Evolutionary conservation across 2,797 vertebrate species (phyloP).

Genomic region (Chiroxiphia lanceolata): DNA sequence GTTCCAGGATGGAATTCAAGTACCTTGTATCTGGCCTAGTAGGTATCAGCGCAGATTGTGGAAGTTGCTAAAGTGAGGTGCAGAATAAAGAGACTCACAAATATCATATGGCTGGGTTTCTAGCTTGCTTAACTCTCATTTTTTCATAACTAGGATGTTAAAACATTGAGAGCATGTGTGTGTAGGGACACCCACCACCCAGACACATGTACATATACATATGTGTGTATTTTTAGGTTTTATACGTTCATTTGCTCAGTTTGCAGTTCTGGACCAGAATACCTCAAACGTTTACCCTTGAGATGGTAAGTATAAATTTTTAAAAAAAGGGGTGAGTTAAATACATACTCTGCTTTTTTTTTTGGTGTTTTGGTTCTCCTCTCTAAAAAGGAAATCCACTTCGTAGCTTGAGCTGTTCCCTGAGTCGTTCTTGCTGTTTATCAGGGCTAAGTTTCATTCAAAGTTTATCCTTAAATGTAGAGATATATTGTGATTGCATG

Average conservation of each 20-base stretch:
- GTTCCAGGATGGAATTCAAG: not conserved
- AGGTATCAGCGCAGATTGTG: not conserved
- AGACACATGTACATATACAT: not conserved
- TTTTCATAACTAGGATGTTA: not conserved
- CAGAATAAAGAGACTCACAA: not conserved
- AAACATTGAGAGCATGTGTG: not conserved
- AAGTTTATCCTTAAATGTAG: not conserved
- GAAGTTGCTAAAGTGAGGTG: not conserved
- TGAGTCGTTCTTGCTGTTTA: not conserved
- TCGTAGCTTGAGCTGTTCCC: not conserved
- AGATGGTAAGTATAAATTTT: slow-evolving; percentile 84
- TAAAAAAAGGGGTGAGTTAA: not conserved
- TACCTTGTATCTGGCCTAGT: not conserved
- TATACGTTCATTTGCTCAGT: slow-evolving; percentile 98
- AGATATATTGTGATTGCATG: not conserved
- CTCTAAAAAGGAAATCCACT: not conserved
- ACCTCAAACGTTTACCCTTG: slow-evolving; percentile 94
- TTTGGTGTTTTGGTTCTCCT: not conserved
- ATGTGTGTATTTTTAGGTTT: slow-evolving; percentile 82
- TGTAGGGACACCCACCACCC: not conserved
- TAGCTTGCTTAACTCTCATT: not conserved
- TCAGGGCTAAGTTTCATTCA: not conserved
- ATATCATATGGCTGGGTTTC: not conserved
- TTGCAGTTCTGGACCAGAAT: slow-evolving; percentile 98
- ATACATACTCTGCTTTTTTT: not conserved